Conservation (phyloP, 2,113 vertebrate genomes). For the Candoia aspera region DNA sequence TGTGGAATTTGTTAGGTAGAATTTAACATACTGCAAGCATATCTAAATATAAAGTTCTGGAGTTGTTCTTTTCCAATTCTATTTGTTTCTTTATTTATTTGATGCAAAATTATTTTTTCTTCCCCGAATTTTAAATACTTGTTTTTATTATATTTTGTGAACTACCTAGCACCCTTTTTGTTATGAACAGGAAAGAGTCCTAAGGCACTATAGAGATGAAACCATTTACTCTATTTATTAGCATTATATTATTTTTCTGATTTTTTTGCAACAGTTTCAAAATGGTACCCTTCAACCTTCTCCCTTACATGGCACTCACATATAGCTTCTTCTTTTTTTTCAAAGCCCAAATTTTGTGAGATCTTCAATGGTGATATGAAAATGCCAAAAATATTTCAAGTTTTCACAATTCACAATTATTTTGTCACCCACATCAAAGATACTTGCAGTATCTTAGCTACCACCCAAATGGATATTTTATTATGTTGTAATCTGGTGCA, state of each 20-base stretch:
- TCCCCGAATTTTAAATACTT: background rate
- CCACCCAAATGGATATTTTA: background rate
- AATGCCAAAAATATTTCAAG: background rate
- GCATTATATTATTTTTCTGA: background rate
- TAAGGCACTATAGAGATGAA: background rate
- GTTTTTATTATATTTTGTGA: background rate
- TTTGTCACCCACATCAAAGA: background rate
- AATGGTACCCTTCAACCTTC: background rate
- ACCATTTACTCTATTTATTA: background rate
- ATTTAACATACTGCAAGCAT: background rate
- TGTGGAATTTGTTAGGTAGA: background rate
- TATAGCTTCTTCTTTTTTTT: background rate
- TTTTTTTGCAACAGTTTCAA: background rate
- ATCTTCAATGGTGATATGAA: background rate
- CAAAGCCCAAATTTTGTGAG: background rate
- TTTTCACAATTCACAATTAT: background rate
- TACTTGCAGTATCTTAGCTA: background rate
- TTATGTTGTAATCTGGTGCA: background rate
- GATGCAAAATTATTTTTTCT: background rate
- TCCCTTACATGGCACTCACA: background rate
- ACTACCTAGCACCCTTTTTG: background rate
- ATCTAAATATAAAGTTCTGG: background rate
- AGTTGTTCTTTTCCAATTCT: background rate
- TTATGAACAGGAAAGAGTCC: background rate
- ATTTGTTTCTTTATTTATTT: background rate